These are phyloP conservation scores for Leucoraja erinaceus DNA, from an alignment of 2,113 vertebrate genomes.

Conservation along the genomic window DNA sequence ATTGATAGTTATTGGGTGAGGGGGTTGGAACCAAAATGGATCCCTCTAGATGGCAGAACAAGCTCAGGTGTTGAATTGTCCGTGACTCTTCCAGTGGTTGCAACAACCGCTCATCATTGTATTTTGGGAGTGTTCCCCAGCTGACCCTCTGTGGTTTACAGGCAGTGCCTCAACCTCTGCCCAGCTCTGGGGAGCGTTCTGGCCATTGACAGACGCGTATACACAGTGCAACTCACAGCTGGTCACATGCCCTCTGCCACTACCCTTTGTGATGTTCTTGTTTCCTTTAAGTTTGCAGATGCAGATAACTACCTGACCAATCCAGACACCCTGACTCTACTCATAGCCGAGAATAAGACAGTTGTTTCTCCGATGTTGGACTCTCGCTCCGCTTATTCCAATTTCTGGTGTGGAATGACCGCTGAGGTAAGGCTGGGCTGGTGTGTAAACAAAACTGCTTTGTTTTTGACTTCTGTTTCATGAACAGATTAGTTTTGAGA, in stretches of 20 bases:
- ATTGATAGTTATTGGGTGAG: not conserved
- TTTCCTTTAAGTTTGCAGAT: slow-evolving; percentile 63
- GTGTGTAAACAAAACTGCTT: not conserved
- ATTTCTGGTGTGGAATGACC: slow-evolving; percentile 95
- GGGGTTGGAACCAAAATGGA: not conserved
- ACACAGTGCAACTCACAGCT: too few species aligned
- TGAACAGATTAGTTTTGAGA: too few species aligned
- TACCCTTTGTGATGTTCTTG: not conserved
- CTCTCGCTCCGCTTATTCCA: slow-evolving; percentile 83
- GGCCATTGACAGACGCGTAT: too few species aligned
- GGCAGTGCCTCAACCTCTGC: not conserved
- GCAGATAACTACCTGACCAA: slow-evolving; percentile 80
- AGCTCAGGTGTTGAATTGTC: not conserved
- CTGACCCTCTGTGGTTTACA: not conserved
- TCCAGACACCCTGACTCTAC: slow-evolving; percentile 63
- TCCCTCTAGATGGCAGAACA: not conserved
- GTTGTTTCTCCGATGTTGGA: slow-evolving; percentile 84
- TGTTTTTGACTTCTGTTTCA: not conserved
- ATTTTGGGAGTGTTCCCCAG: not conserved
- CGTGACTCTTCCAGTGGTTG: not conserved
- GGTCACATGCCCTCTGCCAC: not conserved
- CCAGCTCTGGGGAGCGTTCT: not conserved
- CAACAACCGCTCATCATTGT: not conserved
- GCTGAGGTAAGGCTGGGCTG: slow-evolving; percentile 60
- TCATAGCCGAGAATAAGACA: slow-evolving; percentile 81